These are phyloP conservation scores for Cavia aperea DNA, from an alignment of 2,113 vertebrate genomes.

Conservation along the genomic window DNA sequence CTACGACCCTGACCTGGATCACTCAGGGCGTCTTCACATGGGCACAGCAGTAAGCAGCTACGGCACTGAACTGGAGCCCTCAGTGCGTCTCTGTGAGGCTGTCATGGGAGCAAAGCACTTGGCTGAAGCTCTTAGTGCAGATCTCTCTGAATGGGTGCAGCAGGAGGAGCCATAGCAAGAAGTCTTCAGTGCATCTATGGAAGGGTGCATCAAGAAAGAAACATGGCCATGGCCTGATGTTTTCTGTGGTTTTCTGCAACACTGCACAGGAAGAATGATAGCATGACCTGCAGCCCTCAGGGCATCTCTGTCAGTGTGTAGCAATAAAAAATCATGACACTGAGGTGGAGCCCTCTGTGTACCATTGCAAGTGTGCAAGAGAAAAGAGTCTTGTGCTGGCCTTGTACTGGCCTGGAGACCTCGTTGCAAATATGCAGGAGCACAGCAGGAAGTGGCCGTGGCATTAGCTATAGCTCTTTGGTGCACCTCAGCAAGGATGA, in stretches of 20 bases:
- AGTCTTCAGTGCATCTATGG: too few species aligned
- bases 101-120: not conserved
- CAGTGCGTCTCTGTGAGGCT: not conserved
- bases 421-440: not conserved
- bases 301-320: too few species aligned
- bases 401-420: not conserved
- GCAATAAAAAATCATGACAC: too few species aligned
- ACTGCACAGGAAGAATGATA: too few species aligned
- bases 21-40: not conserved
- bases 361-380: not conserved
- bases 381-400: not conserved
- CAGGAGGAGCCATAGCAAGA: too few species aligned
- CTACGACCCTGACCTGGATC: not conserved
- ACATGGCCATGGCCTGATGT: too few species aligned
- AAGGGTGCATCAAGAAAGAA: too few species aligned
- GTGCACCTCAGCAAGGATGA: not conserved
- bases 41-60: not conserved
- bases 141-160: too few species aligned
- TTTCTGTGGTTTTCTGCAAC: too few species aligned
- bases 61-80: not conserved
- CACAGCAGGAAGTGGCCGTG: too few species aligned
- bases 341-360: not conserved
- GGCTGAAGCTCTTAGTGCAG: too few species aligned
- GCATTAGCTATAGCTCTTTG: not conserved
- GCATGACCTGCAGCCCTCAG: too few species aligned